phyloP scores from a whole-genome alignment of 2,888 invertebrate species.

The Chydorus sphaericus region DNA sequence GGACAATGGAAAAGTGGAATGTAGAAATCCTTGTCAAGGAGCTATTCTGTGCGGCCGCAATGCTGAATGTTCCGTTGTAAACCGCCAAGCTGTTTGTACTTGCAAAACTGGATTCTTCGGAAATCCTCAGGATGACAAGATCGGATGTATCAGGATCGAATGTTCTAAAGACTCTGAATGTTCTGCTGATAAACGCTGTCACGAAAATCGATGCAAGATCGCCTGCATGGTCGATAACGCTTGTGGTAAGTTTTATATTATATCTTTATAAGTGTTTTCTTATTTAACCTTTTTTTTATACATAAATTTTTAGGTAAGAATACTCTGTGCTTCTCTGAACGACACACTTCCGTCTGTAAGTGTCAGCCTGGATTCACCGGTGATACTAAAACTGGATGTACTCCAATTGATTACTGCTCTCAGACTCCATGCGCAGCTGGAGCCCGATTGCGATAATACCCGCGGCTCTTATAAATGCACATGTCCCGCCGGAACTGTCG shows the following conservation, averaged over 20 bases:
- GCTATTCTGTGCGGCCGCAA: conserved; percentile 47
- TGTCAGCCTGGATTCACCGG: conserved; percentile 61
- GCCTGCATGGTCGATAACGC: conserved; percentile 68
- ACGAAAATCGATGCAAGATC: conserved; percentile 67
- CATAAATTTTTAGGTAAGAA: no score
- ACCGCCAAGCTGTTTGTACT: conserved; percentile 65
- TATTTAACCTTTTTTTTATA: no score
- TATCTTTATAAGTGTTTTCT: no score
- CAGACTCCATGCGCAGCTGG: conserved; percentile 62
- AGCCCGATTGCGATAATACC: conserved; percentile 38
- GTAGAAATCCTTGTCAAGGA: conserved; percentile 57
- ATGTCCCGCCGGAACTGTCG: conserved; percentile 63
- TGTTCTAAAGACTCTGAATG: conserved; percentile 62
- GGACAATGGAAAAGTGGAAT: conserved; percentile 56
- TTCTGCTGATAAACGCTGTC: conserved; percentile 66
- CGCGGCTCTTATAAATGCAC: conserved; percentile 64
- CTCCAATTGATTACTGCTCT: conserved; percentile 66
- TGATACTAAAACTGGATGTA: conserved; percentile 44
- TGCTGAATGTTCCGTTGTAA: conserved; percentile 59
- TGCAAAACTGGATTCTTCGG: conserved; percentile 72
- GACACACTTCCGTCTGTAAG: conserved; percentile 55
- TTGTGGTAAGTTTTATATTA: no score
- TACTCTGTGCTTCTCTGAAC: conserved; percentile 55
- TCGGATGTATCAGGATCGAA: conserved; percentile 65
- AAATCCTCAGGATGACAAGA: conserved; percentile 58